A percentile compares a stretch with the other conserved stretches of the same genome.
These are phyloP conservation scores for Characodon lateralis DNA, from an alignment of 2,797 vertebrate genomes.

Conservation along the genomic window DNA sequence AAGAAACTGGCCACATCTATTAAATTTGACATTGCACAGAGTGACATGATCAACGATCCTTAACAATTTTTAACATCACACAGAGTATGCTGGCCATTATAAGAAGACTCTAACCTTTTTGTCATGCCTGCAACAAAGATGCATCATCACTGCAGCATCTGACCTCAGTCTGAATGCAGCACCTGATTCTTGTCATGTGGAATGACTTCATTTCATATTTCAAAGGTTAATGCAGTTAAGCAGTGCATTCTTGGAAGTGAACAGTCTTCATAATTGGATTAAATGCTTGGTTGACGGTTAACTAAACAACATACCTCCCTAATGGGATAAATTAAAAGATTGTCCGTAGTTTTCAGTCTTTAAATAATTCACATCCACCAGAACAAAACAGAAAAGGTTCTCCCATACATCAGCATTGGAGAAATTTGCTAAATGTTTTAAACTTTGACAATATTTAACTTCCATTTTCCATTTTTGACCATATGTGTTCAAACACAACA, in stretches of 20 bases:
- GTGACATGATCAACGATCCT: background rate
- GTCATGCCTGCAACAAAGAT: background rate
- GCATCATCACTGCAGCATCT: background rate
- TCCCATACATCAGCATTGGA: background rate
- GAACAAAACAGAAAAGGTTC: background rate
- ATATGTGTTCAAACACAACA: conserved; percentile 3
- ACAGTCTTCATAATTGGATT: conserved; percentile 35
- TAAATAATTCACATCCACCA: conserved; percentile 13
- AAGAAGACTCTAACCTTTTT: background rate
- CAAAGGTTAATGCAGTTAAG: conserved; percentile 39
- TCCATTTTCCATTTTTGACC: conserved; percentile 6
- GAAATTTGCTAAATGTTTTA: background rate
- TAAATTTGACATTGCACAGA: background rate
- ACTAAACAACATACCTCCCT: conserved; percentile 31
- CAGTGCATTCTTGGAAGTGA: conserved; percentile 32
- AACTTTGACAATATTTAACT: conserved; percentile 4
- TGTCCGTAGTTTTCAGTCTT: conserved; percentile 19
- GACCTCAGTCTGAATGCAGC: conserved; percentile 12
- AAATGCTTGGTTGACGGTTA: conserved; percentile 32
- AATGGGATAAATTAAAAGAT: conserved; percentile 20
- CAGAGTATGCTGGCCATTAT: background rate
- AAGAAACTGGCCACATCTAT: background rate
- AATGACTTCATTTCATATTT: conserved; percentile 36
- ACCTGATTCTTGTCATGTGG: conserved; percentile 48
- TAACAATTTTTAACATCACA: background rate